Base-by-base conservation (phyloP, 2,797 vertebrate genomes). In the Eremophila alpestris region DNA sequence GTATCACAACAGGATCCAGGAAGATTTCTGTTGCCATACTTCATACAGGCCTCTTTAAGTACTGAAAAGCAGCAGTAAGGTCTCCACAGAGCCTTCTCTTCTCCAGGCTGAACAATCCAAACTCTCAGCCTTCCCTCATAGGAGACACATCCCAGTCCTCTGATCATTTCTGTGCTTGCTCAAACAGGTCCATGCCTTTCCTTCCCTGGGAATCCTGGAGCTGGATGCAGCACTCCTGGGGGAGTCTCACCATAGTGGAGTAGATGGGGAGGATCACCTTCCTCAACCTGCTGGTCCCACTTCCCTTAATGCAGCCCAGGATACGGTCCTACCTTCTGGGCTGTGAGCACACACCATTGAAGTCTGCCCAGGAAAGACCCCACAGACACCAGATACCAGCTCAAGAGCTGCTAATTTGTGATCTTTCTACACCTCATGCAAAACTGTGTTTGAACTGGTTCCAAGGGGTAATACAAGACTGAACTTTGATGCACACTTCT, bases 181-280 rank as follows among this genome's bases (percentile, higher is more conserved):
- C 11, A 7, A 34, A 10, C 0, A 0, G 24, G 22, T 34, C 32
- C 29, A 5, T 5, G 13, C 27, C 24, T 9, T 45, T 63, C 13
- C 13, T 43, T 10, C 17, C 6, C 6, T 54, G 26, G 26, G 20
- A 46, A 6, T 6, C 3, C 16, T 8, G 3, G 30, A 60, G 56
- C 20, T 70, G 68, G 10, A 75, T 0, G 3, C n/a, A 55, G 38
- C 3, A 38, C 56, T 46, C 1, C 46, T 56, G 26, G 10, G 19
- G 34, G 15, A 17, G 23, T 23, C 41, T 82, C 60, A 55, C 13
- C 12, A 26, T 4, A 16, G n/a, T 1, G 21, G 10, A 43, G 27
- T 6, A 46, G 14, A 22, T 14, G 18, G 8, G 11, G 19, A 75
- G 30, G 74, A 60, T 46, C 20, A 4, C 19, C 21, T 34, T 24